phyloP scores from a whole-genome alignment of 64 coral and sea anemone genomes.

The Actinia tenebrosa region DNA sequence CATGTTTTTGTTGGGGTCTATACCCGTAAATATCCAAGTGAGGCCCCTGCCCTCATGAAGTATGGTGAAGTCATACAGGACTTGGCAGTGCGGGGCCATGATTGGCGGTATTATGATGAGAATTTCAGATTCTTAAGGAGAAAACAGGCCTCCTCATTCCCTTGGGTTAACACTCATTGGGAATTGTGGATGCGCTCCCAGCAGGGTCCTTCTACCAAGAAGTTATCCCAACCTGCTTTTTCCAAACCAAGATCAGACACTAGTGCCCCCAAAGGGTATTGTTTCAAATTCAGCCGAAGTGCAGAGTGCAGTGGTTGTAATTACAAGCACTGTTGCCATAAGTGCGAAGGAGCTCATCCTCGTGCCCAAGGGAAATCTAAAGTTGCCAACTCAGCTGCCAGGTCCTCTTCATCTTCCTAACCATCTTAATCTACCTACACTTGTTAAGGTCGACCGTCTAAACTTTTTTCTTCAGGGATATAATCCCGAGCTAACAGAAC shows the following conservation, averaged over 20 bases:
- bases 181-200: slow-evolving; percentile 21
- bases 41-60: slow-evolving; percentile 30
- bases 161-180: neutral
- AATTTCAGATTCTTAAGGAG: slow-evolving; percentile 35
- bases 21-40: neutral
- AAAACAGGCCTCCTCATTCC: too few relatives aligned
- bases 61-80: slow-evolving; percentile 6
- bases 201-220: too few relatives aligned
- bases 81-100: neutral
- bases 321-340: neutral
- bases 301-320: neutral
- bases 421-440: neutral
- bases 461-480: slow-evolving; percentile 24
- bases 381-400: neutral
- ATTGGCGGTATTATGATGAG: slow-evolving; percentile 37
- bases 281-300: neutral
- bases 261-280: neutral
- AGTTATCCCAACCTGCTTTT: neutral
- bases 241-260: neutral
- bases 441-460: slow-evolving; percentile 26
- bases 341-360: neutral
- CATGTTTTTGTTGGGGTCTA: slow-evolving; percentile 13
- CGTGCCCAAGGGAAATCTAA: neutral
- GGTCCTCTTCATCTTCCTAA: neutral
- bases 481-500: neutral